Conservation (phyloP, 2,797 vertebrate species). For the Gymnodraco acuticeps region DNA sequence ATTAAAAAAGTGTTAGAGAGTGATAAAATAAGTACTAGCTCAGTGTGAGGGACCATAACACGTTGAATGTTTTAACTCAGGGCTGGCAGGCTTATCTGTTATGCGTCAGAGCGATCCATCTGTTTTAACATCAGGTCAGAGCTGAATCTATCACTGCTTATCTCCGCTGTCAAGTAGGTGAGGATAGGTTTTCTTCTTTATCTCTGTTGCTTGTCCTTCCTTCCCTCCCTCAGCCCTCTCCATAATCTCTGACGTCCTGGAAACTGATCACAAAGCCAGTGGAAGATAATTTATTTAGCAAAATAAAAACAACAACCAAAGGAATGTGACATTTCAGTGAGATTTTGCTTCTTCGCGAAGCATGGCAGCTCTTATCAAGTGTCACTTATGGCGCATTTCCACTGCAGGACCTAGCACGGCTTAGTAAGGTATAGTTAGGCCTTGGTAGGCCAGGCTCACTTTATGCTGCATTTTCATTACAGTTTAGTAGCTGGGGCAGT, state of each 20-base stretch:
- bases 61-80: conserved; percentile 59
- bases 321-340: conserved; percentile 10
- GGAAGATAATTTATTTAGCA: conserved; percentile 23
- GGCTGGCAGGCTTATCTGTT: conserved; percentile 68
- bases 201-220: conserved; percentile 48
- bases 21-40: conserved; percentile 42
- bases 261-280: conserved; percentile 37
- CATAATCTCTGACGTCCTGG: conserved; percentile 41
- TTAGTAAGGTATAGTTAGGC: too few relatives aligned
- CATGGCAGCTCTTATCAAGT: background rate
- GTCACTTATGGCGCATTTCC: background rate
- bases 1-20: conserved; percentile 37
- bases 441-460: too few relatives aligned
- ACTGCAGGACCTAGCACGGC: too few relatives aligned
- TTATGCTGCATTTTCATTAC: too few relatives aligned
- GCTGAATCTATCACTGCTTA: conserved; percentile 73
- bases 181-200: conserved; percentile 53
- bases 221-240: conserved; percentile 23
- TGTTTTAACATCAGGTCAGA: conserved; percentile 71
- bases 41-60: conserved; percentile 50
- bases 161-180: conserved; percentile 71
- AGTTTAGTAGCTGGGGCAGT: too few relatives aligned
- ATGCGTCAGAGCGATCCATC: conserved; percentile 65
- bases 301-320: conserved; percentile 12
- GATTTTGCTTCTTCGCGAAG: conserved; percentile 7